These are phyloP conservation scores for Phalanger gymnotis DNA, from an alignment of 2,797 vertebrate genomes.

Conservation along the genomic window DNA sequence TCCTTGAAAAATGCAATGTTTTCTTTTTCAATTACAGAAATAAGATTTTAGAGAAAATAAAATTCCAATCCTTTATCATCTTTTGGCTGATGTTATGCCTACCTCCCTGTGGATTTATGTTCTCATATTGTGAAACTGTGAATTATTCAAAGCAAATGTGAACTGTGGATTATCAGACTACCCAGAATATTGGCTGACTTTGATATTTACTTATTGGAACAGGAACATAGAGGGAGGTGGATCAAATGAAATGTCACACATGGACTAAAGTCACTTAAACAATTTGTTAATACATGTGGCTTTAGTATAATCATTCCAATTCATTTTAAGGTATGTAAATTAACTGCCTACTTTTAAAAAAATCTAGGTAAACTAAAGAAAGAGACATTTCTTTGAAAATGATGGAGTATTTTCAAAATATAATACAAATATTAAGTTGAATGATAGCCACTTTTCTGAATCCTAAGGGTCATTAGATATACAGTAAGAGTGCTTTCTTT, in stretches of 20 bases:
- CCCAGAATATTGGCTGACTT: constrained; percentile 23
- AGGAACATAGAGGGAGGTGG: constrained; percentile 59
- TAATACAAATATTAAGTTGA: not conserved
- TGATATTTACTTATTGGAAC: constrained; percentile 56
- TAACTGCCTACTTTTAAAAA: not conserved
- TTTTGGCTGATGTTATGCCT: constrained; percentile 34
- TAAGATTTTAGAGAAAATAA: not conserved
- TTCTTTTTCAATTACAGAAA: constrained; percentile 44
- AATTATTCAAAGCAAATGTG: constrained; percentile 51
- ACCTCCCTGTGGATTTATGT: constrained; percentile 55
- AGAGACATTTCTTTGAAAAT: not conserved
- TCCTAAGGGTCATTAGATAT: not conserved
- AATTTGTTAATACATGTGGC: constrained; percentile 36
- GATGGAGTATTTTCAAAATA: constrained; percentile 13
- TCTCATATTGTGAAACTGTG: constrained; percentile 64
- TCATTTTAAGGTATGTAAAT: not conserved
- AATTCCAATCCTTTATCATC: constrained; percentile 52
- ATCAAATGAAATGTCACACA: constrained; percentile 9
- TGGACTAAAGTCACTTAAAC: constrained; percentile 26
- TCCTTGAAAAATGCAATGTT: not conserved
- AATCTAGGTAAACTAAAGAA: not conserved
- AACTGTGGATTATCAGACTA: constrained; percentile 24
- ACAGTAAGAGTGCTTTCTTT: not conserved
- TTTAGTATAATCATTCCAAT: constrained; percentile 17
- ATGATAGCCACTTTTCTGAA: not conserved